Base-by-base conservation (phyloP, 1,140 invertebrate species). In the Bombus fervidus region DNA sequence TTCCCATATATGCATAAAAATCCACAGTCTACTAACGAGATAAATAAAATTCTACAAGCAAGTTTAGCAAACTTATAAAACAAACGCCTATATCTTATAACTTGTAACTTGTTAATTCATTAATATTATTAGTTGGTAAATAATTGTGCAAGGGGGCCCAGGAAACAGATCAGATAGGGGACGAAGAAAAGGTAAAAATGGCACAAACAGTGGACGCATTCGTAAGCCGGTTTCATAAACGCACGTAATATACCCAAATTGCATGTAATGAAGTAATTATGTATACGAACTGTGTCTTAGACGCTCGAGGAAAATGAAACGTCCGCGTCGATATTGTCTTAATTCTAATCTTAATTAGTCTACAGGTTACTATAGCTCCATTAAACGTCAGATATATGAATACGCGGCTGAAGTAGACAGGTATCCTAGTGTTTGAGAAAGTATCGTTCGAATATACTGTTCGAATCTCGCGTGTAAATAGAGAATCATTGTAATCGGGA, bases 171-270 rank as follows among this genome's bases (percentile, higher is more conserved):
- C 81, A 90, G 87, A 92, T 86, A 82, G 89, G 86, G 88, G 89
- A 85, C 81, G 83, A 89, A 85, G 73, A 86, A 68, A 85, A 69
- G 77, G 72, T 68, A 34, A 75, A 66, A 72, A 89, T 66, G 81
- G 85, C 83, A 92, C 89, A 92, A 89, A 90, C 87, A 92, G 87
- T 86, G 85, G 87, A 88, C 84, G 87, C 87, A 86, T 91, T 85
- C 78, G 86, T 74, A 82, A 87, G 89, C 91, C 88, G 85, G 88
- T 90, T 89, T 89, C 87, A 90, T 90, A 90, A 87, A 84, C 87
- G 81, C 80, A 81, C 73, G 86, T 68, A 87, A 80, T 81, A 80
- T 83, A 86, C 64, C 28, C 73, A 86, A 86, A 81, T 25, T 62
- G n/a, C 15, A 57, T 34, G 22, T 37, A 80, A 80, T 31, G 62